Evolutionary conservation across 2,797 vertebrate species (phyloP), one percentile per base, ranked within the genome.

Genomic region (Eulemur rubriventer): DNA sequence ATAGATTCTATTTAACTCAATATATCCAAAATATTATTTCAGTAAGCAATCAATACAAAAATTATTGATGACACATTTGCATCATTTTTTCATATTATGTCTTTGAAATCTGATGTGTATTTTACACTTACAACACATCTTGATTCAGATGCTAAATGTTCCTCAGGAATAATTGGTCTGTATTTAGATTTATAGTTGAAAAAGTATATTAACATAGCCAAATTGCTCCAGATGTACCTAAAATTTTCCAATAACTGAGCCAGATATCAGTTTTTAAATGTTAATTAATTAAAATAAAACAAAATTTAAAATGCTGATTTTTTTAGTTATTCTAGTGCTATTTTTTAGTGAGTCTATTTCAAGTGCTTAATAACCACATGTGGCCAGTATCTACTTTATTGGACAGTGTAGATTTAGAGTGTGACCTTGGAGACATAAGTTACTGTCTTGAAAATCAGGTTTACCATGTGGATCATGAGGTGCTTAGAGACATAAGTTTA

Each of bases 171-270:
- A 95, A 95, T 75, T 88, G 81, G 81, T 91, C 67, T 89, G 18
- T 78, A 95, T 93, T 81, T 97, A 96, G 89, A 88, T 90, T 92
- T 72, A 52, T 3, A 76, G 38, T 72, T 61, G 38, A 50, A 83
- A 96, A 93, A 93, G 61, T 76, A 69, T 73, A 78, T 94, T 94
- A 90, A 41, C 72, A 91, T 88, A 89, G 43, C 78, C 78, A 72
- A 91, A 79, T 88, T 85, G 43, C 48, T 78, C n/a, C 90, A 67
- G 38, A 69, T 70, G n/a, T 52, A 61, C 69, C 81, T 84, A 91
- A 55, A 72, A 73, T 80, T 88, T 94, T 89, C 28, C 82, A 91
- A 33, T 59, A 89, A 91, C n/a, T 82, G 75, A 96, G 88, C 65
- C 43, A 89, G 94, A 52, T 76, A 70, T 73, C 43, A 38, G 43